A percentile compares a stretch with the other conserved stretches of the same genome.
phyloP scores from a whole-genome alignment of 2,113 vertebrate genomes.

The Halcyon malimbica region DNA sequence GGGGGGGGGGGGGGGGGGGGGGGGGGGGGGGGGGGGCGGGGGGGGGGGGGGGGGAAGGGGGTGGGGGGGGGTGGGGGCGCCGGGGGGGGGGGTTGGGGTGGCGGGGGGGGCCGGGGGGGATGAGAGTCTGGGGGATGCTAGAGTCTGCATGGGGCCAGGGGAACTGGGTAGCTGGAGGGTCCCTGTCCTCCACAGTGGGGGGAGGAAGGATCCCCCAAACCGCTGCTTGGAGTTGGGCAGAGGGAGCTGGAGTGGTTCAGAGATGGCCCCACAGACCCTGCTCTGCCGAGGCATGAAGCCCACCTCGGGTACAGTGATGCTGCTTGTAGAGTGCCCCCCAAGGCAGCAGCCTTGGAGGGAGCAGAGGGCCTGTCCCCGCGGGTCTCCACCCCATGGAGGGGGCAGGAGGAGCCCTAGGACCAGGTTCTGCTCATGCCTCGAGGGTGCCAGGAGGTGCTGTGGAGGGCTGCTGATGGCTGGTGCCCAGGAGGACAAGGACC shows the following conservation, averaged over 20 bases:
- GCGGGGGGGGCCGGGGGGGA: no score
- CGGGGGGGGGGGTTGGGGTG: background rate
- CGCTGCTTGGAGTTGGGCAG: background rate
- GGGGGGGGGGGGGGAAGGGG: background rate
- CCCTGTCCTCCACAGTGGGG: background rate
- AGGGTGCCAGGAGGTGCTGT: background rate
- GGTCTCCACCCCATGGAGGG: background rate
- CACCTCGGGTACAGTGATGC: background rate
- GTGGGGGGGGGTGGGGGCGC: background rate
- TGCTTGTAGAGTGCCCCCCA: background rate
- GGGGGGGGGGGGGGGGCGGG: background rate
- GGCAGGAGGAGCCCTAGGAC: background rate
- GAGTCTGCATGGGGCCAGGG: background rate
- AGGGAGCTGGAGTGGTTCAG: background rate
- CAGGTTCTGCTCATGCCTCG: background rate
- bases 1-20: background rate
- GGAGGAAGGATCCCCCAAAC: background rate
- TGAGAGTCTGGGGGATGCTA: background rate
- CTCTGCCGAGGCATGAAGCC: background rate
- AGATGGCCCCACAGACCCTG: background rate
- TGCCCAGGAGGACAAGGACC: background rate
- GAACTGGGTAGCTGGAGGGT: background rate
- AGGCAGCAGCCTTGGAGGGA: background rate
- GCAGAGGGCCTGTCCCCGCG: fast-evolving
- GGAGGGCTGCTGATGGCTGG: background rate